These are phyloP conservation scores for Kudoa iwatai DNA, from an alignment of 30 jellyfish, hydroid and myxozoan species.

Conservation along the genomic window DNA sequence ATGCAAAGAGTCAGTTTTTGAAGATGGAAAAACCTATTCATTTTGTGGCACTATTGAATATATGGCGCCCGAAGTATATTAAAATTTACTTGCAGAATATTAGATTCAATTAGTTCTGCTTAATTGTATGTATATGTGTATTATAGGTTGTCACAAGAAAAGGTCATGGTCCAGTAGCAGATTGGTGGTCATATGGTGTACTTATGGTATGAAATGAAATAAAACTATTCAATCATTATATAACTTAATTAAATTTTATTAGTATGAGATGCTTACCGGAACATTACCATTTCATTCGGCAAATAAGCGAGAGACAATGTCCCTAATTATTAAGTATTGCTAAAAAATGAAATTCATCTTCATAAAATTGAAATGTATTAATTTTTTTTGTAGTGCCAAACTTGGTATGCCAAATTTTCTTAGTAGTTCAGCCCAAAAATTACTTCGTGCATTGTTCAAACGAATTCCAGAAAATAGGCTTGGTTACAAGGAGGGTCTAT, in stretches of 20 bases:
- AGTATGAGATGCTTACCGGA: constrained; percentile 95
- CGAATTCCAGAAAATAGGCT: constrained; percentile 78
- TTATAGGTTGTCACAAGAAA: constrained; percentile 65
- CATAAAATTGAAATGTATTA: too few relatives aligned
- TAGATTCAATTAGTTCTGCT: not conserved
- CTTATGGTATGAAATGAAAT: constrained; percentile 12
- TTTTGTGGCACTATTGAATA: constrained; percentile 91
- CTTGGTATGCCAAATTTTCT: constrained; percentile 86
- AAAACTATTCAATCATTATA: not conserved
- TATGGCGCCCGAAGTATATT: constrained; percentile 81
- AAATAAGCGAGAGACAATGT: constrained; percentile 53
- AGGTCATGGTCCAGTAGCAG: constrained; percentile 97
- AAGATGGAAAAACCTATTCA: constrained; percentile 53
- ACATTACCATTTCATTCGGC: constrained; percentile 76
- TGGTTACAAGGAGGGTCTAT: constrained; percentile 28
- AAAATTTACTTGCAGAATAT: not conserved
- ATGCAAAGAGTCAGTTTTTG: constrained; percentile 58
- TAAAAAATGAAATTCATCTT: too few relatives aligned
- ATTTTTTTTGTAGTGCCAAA: constrained; percentile 24
- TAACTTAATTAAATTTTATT: constrained; percentile 1
- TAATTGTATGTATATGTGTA: not conserved
- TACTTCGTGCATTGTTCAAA: constrained; percentile 60
- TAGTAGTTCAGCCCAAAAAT: constrained; percentile 48
- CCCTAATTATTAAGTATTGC: constrained; percentile 37
- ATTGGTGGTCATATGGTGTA: constrained; percentile 99